Conservation (phyloP, 2,888 invertebrate genomes). For the Boloria euphrosyne region DNA sequence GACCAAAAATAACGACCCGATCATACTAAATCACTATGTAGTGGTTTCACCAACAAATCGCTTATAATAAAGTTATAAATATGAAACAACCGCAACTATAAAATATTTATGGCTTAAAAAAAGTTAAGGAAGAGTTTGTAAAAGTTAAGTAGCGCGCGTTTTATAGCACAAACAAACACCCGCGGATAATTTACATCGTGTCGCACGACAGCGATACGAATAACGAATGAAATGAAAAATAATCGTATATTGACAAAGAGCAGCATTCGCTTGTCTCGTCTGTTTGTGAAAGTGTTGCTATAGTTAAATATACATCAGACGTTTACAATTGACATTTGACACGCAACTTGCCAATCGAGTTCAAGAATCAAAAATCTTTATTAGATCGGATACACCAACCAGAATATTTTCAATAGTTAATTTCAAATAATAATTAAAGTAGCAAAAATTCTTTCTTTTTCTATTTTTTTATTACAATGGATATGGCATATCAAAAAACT, state of each 20-base stretch:
- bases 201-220: conserved; percentile 24
- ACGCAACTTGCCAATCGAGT: conserved; percentile 21
- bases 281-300: conserved; percentile 23
- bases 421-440: background rate
- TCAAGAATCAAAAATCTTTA: conserved; percentile 17
- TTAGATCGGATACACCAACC: background rate
- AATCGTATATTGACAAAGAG: conserved; percentile 28
- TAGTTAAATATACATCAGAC: conserved; percentile 17
- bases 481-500: too few species aligned
- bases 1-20: conserved; percentile 44
- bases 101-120: conserved; percentile 13
- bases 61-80: conserved; percentile 24
- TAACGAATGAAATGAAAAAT: conserved; percentile 21
- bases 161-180: conserved; percentile 22
- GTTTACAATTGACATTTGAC: conserved; percentile 9
- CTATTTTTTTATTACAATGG: too few species aligned
- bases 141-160: conserved; percentile 31
- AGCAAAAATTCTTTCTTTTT: too few species aligned
- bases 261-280: conserved; percentile 12
- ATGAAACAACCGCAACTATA: conserved; percentile 9
- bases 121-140: conserved; percentile 17
- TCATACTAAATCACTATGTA: conserved; percentile 39
- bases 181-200: conserved; percentile 21
- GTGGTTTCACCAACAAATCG: conserved; percentile 25
- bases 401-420: background rate